A percentile compares a stretch with the other conserved stretches of the same genome.
Conservation (phyloP, 1,140 invertebrate genomes). For the Aphaenogaster ashmeadi region DNA sequence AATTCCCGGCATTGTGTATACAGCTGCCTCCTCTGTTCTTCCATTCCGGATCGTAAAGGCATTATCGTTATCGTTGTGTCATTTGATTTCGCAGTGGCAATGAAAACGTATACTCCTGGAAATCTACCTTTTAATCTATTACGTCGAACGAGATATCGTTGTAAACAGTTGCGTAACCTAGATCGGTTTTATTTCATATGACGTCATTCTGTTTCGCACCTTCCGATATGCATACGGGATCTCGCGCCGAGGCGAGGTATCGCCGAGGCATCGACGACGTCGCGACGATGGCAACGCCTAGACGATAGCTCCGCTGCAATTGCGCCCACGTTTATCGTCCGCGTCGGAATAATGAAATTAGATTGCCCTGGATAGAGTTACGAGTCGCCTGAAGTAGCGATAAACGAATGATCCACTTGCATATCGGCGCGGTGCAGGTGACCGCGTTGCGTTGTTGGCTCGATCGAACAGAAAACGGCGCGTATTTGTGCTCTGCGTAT, state of each 20-base stretch:
- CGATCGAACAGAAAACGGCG: neutral
- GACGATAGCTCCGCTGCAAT: slow-evolving; percentile 12
- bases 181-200: slow-evolving; percentile 37
- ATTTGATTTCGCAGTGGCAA: neutral
- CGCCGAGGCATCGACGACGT: neutral
- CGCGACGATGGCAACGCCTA: slow-evolving; percentile 16
- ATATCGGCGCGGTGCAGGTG: slow-evolving; percentile 45
- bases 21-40: neutral
- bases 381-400: slow-evolving; percentile 48
- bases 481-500: neutral
- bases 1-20: slow-evolving; percentile 2
- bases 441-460: slow-evolving; percentile 28
- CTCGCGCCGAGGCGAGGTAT: slow-evolving; percentile 12
- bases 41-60: neutral
- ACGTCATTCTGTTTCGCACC: neutral
- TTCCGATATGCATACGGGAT: neutral
- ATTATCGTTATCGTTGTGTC: neutral
- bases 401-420: slow-evolving; percentile 65
- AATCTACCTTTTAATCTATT: neutral
- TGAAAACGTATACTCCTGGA: neutral
- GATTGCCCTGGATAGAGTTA: slow-evolving; percentile 62
- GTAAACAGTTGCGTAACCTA: slow-evolving; percentile 42
- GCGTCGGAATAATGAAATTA: slow-evolving; percentile 63
- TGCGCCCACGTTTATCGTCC: slow-evolving; percentile 54
- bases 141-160: neutral